phyloP scores from a whole-genome alignment of 1,140 invertebrate species.

The Heterodera carotae region DNA sequence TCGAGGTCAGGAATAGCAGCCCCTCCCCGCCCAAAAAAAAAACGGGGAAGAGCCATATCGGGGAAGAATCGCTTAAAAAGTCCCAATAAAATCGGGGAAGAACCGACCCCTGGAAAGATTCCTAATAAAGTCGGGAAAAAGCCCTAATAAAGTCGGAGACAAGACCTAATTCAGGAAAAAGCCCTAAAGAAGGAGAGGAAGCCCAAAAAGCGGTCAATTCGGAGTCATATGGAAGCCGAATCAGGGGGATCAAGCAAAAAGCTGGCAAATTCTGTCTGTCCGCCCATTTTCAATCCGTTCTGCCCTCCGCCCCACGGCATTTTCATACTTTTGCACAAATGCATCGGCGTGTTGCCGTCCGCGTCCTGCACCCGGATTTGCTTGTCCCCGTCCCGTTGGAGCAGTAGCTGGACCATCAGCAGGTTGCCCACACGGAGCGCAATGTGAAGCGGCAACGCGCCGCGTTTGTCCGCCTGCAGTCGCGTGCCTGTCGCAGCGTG shows the following conservation, averaged over 20 bases:
- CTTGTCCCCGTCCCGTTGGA: constrained; percentile 40
- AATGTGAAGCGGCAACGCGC: constrained; percentile 55
- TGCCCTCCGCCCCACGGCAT: too few species aligned
- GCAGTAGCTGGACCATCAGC: constrained; percentile 50
- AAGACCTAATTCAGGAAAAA: too few species aligned
- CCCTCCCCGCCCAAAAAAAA: too few species aligned
- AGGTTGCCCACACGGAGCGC: constrained; percentile 55
- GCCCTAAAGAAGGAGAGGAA: too few species aligned
- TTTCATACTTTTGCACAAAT: constrained; percentile 54
- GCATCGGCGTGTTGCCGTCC: constrained; percentile 58
- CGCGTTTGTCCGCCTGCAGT: constrained; percentile 44
- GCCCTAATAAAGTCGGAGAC: too few species aligned
- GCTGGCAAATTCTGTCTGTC: not conserved
- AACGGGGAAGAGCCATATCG: too few species aligned
- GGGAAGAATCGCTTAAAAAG: too few species aligned
- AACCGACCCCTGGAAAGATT: too few species aligned
- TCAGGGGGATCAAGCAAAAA: not conserved
- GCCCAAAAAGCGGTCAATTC: not conserved
- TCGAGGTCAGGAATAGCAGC: too few species aligned
- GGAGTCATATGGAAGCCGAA: too few species aligned
- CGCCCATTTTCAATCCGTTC: not conserved
- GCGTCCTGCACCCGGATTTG: constrained; percentile 51
- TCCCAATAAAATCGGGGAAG: too few species aligned
- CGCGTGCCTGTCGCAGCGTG: constrained; percentile 41
- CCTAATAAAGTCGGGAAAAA: too few species aligned